Conservation (phyloP, 1,140 invertebrate species). For the Caenorhabditis remanei region DNA sequence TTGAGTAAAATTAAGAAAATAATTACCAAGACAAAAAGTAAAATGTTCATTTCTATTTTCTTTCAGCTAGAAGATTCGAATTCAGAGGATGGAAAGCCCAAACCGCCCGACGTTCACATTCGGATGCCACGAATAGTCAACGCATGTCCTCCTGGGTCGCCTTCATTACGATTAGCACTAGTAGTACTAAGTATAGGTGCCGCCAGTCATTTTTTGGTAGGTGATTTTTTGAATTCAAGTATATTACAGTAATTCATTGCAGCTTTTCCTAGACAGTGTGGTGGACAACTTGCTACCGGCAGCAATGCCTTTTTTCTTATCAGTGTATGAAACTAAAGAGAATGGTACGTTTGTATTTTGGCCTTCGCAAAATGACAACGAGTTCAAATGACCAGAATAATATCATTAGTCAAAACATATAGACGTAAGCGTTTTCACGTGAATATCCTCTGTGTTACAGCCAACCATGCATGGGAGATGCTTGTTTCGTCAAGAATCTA, state of each 20-base stretch:
- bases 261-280: constrained; percentile 60
- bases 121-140: constrained; percentile 40
- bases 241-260: neutral
- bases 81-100: constrained; percentile 2
- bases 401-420: constrained; percentile 5
- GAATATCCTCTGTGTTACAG: constrained; percentile 27
- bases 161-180: constrained; percentile 29
- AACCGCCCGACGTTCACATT: constrained; percentile 24
- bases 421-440: neutral
- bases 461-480: constrained; percentile 55
- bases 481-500: constrained; percentile 59
- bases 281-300: constrained; percentile 61
- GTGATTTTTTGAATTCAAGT: neutral
- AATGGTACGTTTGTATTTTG: constrained; percentile 24
- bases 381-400: neutral
- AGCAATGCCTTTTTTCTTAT: constrained; percentile 52
- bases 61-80: constrained; percentile 34
- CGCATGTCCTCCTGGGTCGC: constrained; percentile 45
- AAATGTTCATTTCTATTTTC: neutral
- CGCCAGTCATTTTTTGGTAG: constrained; percentile 58
- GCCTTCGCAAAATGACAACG: neutral
- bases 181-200: constrained; percentile 53
- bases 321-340: constrained; percentile 49
- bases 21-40: neutral
- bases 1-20: neutral